Percentiles rank a stretch among this genome's conserved stretches.
Conservation (phyloP, 2,888 invertebrate genomes). For the Apantesis nais region DNA sequence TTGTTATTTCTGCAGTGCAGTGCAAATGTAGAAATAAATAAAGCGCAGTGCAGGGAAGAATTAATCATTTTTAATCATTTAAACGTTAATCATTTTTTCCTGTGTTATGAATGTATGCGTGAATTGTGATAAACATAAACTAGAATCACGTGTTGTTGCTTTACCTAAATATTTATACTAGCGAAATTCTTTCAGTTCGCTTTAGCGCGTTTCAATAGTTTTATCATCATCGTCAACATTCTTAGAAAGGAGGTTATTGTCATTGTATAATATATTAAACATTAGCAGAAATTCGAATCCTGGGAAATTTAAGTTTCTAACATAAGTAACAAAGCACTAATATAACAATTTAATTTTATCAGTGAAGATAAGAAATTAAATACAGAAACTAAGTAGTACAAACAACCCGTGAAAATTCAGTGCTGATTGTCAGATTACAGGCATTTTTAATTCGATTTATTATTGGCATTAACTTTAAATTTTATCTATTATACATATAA, state of each 20-base stretch:
- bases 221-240: neutral
- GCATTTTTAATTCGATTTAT: neutral
- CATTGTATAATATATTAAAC: neutral
- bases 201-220: neutral
- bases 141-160: neutral
- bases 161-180: neutral
- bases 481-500: neutral
- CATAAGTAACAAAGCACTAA: no score
- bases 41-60: slow-evolving; percentile 29
- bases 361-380: no score
- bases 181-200: neutral
- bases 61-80: no score
- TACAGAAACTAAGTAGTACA: no score
- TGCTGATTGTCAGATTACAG: neutral
- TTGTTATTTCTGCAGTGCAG: slow-evolving; percentile 27
- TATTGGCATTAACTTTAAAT: no score
- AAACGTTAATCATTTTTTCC: neutral
- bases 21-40: slow-evolving; percentile 27
- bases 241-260: no score
- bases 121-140: neutral
- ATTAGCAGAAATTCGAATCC: neutral
- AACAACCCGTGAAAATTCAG: neutral
- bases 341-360: neutral
- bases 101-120: neutral
- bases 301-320: neutral